Conservation (phyloP, 2,113 vertebrate species). For the Suncus etruscus region DNA sequence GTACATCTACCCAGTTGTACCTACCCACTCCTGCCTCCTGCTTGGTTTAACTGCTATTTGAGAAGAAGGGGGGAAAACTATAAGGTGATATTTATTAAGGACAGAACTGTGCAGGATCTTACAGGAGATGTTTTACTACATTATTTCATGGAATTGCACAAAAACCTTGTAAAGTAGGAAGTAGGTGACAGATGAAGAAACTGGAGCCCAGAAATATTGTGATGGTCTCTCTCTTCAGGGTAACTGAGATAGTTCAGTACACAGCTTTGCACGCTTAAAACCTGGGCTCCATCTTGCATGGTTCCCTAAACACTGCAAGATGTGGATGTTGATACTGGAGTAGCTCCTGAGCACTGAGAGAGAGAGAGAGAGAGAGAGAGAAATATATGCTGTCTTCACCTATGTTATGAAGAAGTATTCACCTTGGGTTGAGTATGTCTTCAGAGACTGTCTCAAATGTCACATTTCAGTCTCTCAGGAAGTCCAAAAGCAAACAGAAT, state of each 20-base stretch:
- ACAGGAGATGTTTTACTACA: background rate
- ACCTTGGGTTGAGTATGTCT: background rate
- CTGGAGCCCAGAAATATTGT: background rate
- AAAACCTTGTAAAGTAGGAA: background rate
- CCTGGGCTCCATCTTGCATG: no score
- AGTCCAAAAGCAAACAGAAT: constrained; percentile 40
- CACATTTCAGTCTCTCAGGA: background rate
- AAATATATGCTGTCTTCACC: no score
- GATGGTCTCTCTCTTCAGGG: background rate
- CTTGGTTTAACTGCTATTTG: background rate
- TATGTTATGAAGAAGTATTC: background rate
- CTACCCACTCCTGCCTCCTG: background rate
- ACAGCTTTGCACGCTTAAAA: no score
- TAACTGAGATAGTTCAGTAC: background rate
- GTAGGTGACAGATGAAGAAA: background rate
- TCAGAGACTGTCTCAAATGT: background rate
- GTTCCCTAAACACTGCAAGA: no score
- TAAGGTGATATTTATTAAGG: background rate
- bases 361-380: no score
- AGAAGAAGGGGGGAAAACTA: constrained; percentile 26
- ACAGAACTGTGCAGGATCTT: background rate
- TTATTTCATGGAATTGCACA: constrained; percentile 15
- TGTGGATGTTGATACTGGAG: no score
- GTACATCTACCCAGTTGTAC: background rate
- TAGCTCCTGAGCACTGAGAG: no score